Conservation (phyloP, 2,797 vertebrate genomes). For the Rhabdophis nuchalis region DNA sequence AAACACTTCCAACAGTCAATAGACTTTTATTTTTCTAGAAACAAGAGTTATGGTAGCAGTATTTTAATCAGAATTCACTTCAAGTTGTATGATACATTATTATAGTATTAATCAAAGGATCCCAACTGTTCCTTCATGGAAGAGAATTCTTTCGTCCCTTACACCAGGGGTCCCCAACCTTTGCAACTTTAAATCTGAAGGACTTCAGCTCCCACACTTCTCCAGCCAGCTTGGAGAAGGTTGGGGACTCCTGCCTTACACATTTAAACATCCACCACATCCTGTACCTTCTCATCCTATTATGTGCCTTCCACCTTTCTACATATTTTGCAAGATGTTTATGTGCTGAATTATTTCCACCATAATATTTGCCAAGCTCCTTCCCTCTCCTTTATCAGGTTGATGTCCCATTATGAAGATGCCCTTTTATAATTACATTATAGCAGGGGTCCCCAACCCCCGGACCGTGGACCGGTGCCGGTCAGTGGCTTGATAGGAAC, state of each 20-base stretch:
- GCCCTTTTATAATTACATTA: slow-evolving; percentile 39
- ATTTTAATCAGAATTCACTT: slow-evolving; percentile 5
- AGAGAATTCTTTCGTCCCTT: not conserved
- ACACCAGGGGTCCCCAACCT: no score
- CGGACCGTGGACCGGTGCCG: no score
- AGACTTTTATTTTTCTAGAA: slow-evolving; percentile 95
- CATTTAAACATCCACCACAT: not conserved
- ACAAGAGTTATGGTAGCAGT: slow-evolving; percentile 64
- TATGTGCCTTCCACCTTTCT: not conserved
- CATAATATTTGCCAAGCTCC: not conserved
- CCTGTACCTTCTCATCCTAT: not conserved
- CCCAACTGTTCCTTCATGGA: not conserved
- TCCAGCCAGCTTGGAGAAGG: no score
- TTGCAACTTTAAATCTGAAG: no score
- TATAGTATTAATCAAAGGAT: not conserved
- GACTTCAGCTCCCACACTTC: no score
- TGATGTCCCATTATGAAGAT: not conserved
- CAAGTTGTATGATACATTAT: not conserved
- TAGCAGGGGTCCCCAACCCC: no score
- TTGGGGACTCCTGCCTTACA: no score
- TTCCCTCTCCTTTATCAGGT: not conserved
- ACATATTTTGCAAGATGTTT: not conserved
- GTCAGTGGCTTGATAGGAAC: no score
- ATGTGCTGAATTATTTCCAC: not conserved
- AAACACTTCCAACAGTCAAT: slow-evolving; percentile 84